Conservation (phyloP, 2,888 invertebrate species). For the Poecilobothrus nobilitatus region DNA sequence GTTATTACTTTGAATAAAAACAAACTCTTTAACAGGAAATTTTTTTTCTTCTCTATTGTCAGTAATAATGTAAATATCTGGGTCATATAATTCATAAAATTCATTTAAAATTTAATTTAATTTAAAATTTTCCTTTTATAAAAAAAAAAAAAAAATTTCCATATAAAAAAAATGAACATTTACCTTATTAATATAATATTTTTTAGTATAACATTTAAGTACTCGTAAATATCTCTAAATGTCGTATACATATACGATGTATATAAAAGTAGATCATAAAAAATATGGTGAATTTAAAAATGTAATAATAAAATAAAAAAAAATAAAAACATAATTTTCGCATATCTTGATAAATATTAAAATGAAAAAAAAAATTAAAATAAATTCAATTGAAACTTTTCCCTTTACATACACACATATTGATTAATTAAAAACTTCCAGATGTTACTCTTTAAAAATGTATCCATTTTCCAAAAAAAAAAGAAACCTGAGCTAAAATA, state of each 20-base stretch:
- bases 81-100: too few relatives aligned
- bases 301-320: background rate
- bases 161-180: too few relatives aligned
- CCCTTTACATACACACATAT: background rate
- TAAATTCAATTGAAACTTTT: background rate
- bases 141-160: too few relatives aligned
- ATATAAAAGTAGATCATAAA: too few relatives aligned
- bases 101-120: too few relatives aligned
- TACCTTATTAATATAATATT: too few relatives aligned
- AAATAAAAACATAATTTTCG: background rate
- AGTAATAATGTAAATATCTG: too few relatives aligned
- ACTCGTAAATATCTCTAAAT: background rate
- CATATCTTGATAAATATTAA: background rate
- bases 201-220: too few relatives aligned
- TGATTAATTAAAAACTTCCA: constrained; percentile 1
- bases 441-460: background rate
- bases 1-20: too few relatives aligned
- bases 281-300: background rate
- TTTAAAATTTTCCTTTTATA: too few relatives aligned
- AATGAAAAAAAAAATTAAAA: background rate
- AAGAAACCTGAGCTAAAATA: background rate
- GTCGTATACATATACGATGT: background rate
- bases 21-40: too few relatives aligned
- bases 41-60: too few relatives aligned
- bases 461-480: background rate